Evolutionary conservation across 2,888 invertebrate genomes (phyloP), one percentile per base, ranked within the genome.

Genomic region (Nineta flava): DNA sequence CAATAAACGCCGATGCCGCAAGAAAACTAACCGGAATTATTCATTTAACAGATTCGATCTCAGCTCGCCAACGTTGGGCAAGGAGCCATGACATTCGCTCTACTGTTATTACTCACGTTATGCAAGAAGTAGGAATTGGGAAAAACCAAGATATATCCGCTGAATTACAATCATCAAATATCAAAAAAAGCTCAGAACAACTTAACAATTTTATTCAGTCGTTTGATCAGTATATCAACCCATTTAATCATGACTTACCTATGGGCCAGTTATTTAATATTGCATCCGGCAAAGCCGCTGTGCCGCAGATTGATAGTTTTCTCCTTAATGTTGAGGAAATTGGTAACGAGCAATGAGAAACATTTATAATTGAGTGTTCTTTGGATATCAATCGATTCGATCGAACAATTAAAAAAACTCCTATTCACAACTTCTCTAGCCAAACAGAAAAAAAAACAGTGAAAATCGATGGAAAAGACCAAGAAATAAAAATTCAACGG

Each of bases 401-500:
- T 3, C 35, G 12, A 35, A 3, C 7, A 2, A 45, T 49, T 5
- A 3, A 5, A 38, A 44, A 12, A n/a, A n/a, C n/a, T n/a, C n/a
- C n/a, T n/a, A n/a, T n/a, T n/a, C n/a, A n/a, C n/a, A n/a, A n/a
- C n/a, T n/a, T n/a, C n/a, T n/a, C n/a, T n/a, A n/a, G n/a, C n/a
- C n/a, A n/a, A n/a, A n/a, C n/a, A n/a, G n/a, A n/a, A n/a, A n/a
- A n/a, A n/a, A n/a, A n/a, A n/a, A n/a, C n/a, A 32, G 13, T 21
- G 7, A 44, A 13, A 44, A 35, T 53, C 2, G 1, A 19, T 45
- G 46, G 50, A 6, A 10, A 43, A 43, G 19, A 9, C 9, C n/a
- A 17, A 13, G 16, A 17, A 43, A 16, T 54, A 9, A 51, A 51
- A 47, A 54, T 56, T 49, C 51, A 55, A 47, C 47, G 51, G 42